phyloP scores from a whole-genome alignment of 1,140 invertebrate species.

The Aphis craccivora region DNA sequence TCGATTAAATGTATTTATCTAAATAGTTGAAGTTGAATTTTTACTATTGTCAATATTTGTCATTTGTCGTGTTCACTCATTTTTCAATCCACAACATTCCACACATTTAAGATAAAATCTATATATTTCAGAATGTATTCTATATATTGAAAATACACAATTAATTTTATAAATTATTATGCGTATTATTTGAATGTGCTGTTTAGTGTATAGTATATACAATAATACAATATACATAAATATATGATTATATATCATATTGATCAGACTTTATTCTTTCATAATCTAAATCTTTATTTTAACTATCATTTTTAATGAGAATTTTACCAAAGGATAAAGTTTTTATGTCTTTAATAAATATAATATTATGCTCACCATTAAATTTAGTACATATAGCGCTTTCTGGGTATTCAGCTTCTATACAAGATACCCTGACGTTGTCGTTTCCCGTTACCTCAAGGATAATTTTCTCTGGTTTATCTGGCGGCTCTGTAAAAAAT shows the following conservation, averaged over 20 bases:
- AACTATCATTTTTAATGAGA: background rate
- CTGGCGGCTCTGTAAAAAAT: constrained; percentile 73
- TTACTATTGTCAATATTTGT: background rate
- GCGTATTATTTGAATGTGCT: too few species aligned
- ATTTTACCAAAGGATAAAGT: background rate
- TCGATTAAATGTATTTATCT: background rate
- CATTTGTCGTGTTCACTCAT: background rate
- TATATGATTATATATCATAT: too few species aligned
- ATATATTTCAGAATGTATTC: background rate
- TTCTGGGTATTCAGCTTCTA: constrained; percentile 72
- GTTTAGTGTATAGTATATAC: too few species aligned
- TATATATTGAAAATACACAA: too few species aligned
- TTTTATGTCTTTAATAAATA: background rate
- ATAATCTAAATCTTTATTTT: background rate
- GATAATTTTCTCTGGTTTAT: constrained; percentile 76
- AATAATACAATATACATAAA: too few species aligned
- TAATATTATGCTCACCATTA: constrained; percentile 72
- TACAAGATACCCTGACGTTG: constrained; percentile 77
- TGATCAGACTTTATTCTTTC: too few species aligned
- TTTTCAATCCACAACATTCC: background rate
- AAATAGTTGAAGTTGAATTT: background rate
- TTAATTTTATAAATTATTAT: too few species aligned
- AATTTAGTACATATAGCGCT: constrained; percentile 87
- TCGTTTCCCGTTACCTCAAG: constrained; percentile 84
- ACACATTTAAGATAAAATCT: background rate